Percentiles rank a stretch among this genome's conserved stretches.
Conservation (phyloP, 2,888 invertebrate species). For the Thysanoteuthis rhombus region DNA sequence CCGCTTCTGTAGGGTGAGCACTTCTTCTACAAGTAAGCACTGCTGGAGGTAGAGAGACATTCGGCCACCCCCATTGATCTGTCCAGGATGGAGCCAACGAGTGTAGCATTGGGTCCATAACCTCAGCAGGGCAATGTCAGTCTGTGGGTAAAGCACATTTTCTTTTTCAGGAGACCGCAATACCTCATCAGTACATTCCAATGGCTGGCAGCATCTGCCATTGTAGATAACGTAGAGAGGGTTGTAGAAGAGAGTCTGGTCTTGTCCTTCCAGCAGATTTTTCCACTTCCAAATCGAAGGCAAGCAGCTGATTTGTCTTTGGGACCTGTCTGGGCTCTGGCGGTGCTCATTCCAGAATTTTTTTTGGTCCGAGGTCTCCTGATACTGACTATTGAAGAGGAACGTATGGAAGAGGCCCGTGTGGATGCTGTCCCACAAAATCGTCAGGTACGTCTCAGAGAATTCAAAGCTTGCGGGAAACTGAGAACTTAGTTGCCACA, state of each 20-base stretch:
- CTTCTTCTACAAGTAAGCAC: constrained; percentile 67
- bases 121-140: constrained; percentile 66
- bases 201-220: constrained; percentile 30
- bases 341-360: constrained; percentile 12
- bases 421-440: constrained; percentile 89
- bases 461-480: constrained; percentile 90
- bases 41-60: constrained; percentile 67
- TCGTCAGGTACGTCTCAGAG: constrained; percentile 89
- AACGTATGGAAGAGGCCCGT: constrained; percentile 92
- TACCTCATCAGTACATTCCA: constrained; percentile 36
- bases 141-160: constrained; percentile 44
- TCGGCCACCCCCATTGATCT: constrained; percentile 78
- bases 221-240: constrained; percentile 74
- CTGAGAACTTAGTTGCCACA: constrained; percentile 90
- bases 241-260: constrained; percentile 84
- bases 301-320: constrained; percentile 35
- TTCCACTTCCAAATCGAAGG: constrained; percentile 86
- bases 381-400: constrained; percentile 86
- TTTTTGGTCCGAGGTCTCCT: constrained; percentile 75
- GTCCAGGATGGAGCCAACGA: constrained; percentile 86
- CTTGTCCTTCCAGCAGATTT: constrained; percentile 84
- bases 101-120: constrained; percentile 91
- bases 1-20: constrained; percentile 62
- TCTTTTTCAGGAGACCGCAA: neutral
- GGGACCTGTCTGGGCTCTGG: neutral